These are phyloP conservation scores for Cyclophora punctaria DNA, from an alignment of 2,888 invertebrate genomes.

Conservation along the genomic window DNA sequence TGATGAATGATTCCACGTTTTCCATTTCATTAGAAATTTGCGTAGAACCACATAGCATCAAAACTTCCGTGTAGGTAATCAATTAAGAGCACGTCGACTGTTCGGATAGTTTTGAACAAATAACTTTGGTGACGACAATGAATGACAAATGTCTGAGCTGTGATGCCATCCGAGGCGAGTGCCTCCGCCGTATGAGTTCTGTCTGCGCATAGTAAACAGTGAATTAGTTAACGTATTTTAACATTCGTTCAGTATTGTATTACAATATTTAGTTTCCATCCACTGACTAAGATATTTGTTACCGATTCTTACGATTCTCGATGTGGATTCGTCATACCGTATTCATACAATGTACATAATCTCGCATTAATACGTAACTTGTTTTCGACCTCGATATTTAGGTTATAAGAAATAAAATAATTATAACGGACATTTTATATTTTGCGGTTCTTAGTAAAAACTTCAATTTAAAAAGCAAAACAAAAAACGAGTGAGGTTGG, in stretches of 20 bases:
- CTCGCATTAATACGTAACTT: too few relatives aligned
- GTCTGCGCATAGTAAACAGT: constrained; percentile 13
- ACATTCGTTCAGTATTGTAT: constrained; percentile 1
- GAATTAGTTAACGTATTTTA: constrained; percentile 7
- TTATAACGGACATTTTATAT: constrained; percentile 6
- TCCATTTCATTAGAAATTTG: constrained; percentile 35
- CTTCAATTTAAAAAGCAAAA: constrained; percentile 11
- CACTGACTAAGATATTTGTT: too few relatives aligned
- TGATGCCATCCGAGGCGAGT: constrained; percentile 14
- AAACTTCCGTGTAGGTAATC: constrained; percentile 15
- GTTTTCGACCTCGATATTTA: too few relatives aligned
- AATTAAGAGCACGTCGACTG: constrained; percentile 13
- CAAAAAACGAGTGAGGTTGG: constrained; percentile 22
- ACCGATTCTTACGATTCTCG: too few relatives aligned
- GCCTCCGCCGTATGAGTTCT: constrained; percentile 11
- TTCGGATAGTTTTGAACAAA: constrained; percentile 10
- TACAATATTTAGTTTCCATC: not conserved
- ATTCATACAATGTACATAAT: too few relatives aligned
- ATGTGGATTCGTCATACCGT: too few relatives aligned
- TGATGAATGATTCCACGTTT: constrained; percentile 40
- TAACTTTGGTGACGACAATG: constrained; percentile 11
- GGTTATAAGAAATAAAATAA: not conserved
- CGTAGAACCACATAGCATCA: constrained; percentile 11
- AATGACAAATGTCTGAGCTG: constrained; percentile 18
- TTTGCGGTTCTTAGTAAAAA: constrained; percentile 6